phyloP scores from a whole-genome alignment of 2,888 invertebrate species.

The Aromia moschata region DNA sequence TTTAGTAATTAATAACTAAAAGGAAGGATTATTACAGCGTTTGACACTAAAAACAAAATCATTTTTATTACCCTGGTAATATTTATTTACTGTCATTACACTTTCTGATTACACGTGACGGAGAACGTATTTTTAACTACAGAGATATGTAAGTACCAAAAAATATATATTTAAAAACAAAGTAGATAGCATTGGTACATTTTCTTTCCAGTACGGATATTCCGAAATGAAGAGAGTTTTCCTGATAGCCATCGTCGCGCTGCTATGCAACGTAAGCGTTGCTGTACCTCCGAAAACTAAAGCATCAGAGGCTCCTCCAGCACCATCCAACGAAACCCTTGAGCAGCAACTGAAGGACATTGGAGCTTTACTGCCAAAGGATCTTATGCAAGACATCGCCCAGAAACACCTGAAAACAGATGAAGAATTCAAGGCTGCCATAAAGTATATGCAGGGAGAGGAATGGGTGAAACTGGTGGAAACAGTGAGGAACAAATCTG shows the following conservation, averaged over 20 bases:
- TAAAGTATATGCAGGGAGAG: conserved; percentile 41
- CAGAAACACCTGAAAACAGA: conserved; percentile 38
- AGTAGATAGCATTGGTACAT: too few relatives aligned
- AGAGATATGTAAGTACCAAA: too few relatives aligned
- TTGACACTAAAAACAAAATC: too few relatives aligned
- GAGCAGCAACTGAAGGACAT: conserved; percentile 6
- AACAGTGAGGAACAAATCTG: conserved; percentile 32
- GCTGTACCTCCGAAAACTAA: too few relatives aligned
- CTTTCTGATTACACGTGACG: too few relatives aligned
- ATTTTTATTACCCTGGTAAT: too few relatives aligned
- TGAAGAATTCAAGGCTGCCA: conserved; percentile 44
- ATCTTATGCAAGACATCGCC: conserved; percentile 38
- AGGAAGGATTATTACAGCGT: too few relatives aligned
- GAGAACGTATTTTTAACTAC: too few relatives aligned
- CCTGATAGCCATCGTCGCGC: background rate
- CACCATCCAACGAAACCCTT: background rate
- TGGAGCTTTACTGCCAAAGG: conserved; percentile 31
- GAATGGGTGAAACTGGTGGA: conserved; percentile 43
- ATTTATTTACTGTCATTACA: conserved; percentile 8
- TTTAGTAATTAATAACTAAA: too few relatives aligned
- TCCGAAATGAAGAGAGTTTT: background rate
- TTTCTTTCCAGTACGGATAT: too few relatives aligned
- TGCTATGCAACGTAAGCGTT: background rate
- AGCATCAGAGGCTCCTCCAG: background rate
- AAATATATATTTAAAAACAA: too few relatives aligned